phyloP scores from a whole-genome alignment of 2,888 invertebrate genomes.

The Ectemnius continuus region DNA sequence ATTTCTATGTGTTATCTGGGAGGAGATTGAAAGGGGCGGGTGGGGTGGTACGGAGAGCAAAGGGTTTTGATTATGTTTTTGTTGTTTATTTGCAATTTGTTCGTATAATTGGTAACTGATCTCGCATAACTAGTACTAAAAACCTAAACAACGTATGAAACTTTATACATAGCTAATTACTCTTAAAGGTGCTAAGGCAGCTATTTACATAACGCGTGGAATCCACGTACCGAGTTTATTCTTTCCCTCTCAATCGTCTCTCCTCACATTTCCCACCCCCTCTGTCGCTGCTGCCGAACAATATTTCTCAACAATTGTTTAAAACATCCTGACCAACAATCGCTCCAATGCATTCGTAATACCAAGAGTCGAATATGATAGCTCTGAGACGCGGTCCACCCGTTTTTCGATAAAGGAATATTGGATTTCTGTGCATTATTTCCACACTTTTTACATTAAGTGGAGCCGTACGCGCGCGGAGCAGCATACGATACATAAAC shows the following conservation, averaged over 20 bases:
- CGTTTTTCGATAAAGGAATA: constrained; percentile 63
- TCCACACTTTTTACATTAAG: constrained; percentile 40
- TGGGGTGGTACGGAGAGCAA: not conserved
- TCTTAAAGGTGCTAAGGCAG: constrained; percentile 63
- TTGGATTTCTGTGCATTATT: constrained; percentile 65
- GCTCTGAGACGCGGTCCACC: constrained; percentile 43
- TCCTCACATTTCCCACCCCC: too few relatives aligned
- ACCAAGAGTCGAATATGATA: not conserved
- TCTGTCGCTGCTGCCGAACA: not conserved
- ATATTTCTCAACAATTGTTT: not conserved
- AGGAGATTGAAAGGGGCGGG: not conserved
- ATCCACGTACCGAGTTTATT: constrained; percentile 49
- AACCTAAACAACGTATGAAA: constrained; percentile 75
- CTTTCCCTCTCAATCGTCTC: constrained; percentile 6
- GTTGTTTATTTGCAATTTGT: constrained; percentile 71
- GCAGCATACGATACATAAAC: too few relatives aligned
- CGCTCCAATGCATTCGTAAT: not conserved
- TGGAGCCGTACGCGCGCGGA: not conserved
- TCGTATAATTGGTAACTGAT: constrained; percentile 76
- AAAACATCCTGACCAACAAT: constrained; percentile 8
- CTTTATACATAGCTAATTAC: constrained; percentile 72
- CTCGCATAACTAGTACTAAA: constrained; percentile 72
- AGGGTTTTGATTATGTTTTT: constrained; percentile 52
- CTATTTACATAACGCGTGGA: constrained; percentile 69
- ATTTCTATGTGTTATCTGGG: not conserved